phyloP scores from a whole-genome alignment of 2,113 vertebrate species.

The Atlantisia rogersi region DNA sequence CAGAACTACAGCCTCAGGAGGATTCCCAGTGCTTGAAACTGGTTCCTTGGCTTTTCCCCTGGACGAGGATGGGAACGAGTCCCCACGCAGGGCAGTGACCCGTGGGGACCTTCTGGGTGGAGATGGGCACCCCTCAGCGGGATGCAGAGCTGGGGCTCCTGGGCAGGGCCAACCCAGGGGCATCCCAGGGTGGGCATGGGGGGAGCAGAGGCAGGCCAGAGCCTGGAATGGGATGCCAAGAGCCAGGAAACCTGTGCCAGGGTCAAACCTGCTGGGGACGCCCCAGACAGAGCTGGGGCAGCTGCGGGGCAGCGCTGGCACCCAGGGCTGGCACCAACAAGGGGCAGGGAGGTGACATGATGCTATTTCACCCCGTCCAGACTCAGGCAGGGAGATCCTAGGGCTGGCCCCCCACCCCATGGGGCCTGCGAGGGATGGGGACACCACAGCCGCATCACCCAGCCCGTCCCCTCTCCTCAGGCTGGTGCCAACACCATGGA shows the following conservation, averaged over 20 bases:
- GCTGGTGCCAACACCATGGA: background rate
- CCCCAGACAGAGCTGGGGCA: background rate
- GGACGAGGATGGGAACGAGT: too few relatives aligned
- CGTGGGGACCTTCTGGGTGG: background rate
- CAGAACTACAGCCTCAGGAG: background rate
- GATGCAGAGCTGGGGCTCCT: background rate
- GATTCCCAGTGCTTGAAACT: background rate
- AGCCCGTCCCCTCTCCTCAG: too few relatives aligned
- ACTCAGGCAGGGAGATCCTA: background rate
- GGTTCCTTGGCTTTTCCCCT: background rate
- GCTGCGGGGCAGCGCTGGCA: background rate
- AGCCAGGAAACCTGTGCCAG: background rate
- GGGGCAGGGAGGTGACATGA: background rate
- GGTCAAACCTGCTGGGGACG: conserved; percentile 5
- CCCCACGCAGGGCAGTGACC: too few relatives aligned
- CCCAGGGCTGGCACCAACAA: background rate
- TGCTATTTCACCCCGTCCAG: background rate
- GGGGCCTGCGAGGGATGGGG: background rate
- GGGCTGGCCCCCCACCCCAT: background rate
- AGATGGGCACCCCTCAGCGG: background rate
- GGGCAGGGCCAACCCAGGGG: background rate
- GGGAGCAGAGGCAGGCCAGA: background rate
- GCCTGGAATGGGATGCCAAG: background rate
- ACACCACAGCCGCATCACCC: too few relatives aligned
- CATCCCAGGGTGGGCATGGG: background rate